Base-by-base conservation (phyloP, 1,140 invertebrate species). In the Drosophila neocordata region DNA sequence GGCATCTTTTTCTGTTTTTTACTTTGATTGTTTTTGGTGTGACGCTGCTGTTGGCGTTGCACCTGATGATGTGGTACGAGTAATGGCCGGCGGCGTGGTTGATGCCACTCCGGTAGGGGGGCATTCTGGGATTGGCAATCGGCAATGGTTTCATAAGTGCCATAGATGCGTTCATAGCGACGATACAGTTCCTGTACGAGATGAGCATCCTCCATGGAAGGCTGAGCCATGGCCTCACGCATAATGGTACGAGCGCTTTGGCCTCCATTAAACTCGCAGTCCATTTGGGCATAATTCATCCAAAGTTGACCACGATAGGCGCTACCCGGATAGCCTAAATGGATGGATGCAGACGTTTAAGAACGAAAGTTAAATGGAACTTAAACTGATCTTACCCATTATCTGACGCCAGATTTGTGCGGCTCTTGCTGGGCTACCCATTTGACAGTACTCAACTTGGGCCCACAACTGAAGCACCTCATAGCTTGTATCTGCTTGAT, bases 381-480 rank as follows among this genome's bases (percentile, higher is more conserved):
- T 18, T 24, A 7, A 55, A 12, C 0, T 12, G 9, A 9, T 51
- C 79, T 53, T 13, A 91, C 89, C 79, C 52, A 92, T 67, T 5
- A 91, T 91, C 7, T 87, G 85, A 0, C 53, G 64, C 90, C 90
- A 92, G 3, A 92, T 56, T 35, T 69, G 37, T 1, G 61, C 38
- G 0, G 73, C 91, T n/a, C 57, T 68, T 8, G 34, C 53, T 0
- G 78, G 70, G 64, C 65, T 71, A 0, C 22, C 13, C 0, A 92
- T 27, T 1, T 72, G 64, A 0, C 72, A 51, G 65, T 91, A 92
- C 57, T 92, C 91, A 0, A 92, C 72, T 20, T 79, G 64, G 0
- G 90, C 91, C 80, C 89, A 92, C 9, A 92, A 58, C 55, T 91
- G 79, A 9, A 92, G 62, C 22, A 92, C 78, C 61, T 92, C 90